These are phyloP conservation scores for Andricus quercusramuli DNA, from an alignment of 2,888 invertebrate species.

Conservation along the genomic window DNA sequence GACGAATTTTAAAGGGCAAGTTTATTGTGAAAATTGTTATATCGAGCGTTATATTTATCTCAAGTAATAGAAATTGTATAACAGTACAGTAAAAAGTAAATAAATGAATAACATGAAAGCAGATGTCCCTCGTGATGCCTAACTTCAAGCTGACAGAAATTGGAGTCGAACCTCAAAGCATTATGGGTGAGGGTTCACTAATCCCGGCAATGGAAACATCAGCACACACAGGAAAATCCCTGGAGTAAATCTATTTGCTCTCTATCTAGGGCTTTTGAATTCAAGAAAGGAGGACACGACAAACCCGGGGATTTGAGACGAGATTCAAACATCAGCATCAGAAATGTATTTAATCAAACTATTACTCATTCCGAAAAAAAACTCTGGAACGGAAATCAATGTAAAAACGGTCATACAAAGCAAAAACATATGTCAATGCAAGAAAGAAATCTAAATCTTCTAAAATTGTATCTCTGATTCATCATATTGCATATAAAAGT, in stretches of 20 bases:
- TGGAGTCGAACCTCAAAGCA: neutral
- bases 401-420: neutral
- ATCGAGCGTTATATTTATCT: neutral
- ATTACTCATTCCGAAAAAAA: constrained; percentile 6
- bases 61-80: neutral
- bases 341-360: neutral
- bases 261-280: constrained; percentile 10
- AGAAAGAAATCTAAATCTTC: neutral
- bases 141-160: constrained; percentile 6
- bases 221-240: constrained; percentile 33
- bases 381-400: neutral
- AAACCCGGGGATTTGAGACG: neutral
- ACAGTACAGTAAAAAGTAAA: neutral
- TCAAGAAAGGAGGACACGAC: constrained; percentile 4
- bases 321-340: constrained; percentile 15
- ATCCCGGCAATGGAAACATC: constrained; percentile 36
- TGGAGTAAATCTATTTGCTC: constrained; percentile 16
- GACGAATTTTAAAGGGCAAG: neutral
- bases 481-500: neutral
- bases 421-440: neutral
- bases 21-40: no score
- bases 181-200: constrained; percentile 23
- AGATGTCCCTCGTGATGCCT: constrained; percentile 7
- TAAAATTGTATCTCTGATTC: neutral
- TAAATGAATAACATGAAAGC: constrained; percentile 11